Evolutionary conservation across 2,888 invertebrate genomes (phyloP), one percentile per base, ranked within the genome.

Genomic region (Carterocephalus palaemon): DNA sequence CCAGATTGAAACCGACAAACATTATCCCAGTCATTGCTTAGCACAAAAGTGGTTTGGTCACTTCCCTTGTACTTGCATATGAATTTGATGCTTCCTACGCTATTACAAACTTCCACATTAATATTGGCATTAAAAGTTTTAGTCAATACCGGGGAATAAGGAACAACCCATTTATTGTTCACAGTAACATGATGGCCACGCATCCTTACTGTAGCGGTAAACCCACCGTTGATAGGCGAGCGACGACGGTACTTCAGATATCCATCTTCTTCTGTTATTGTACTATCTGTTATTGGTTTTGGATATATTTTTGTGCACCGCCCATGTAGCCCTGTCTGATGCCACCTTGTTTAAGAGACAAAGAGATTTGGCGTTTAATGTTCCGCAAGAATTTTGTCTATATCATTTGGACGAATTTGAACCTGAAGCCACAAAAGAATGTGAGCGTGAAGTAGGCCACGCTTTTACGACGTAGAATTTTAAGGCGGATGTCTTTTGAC

Each of bases 41-140:
- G 2, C 1, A 17, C 41, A 49, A 67, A 54, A n/a, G 53, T 50
- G 1, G 57, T 59, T 36, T 52, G 45, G 37, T 60, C 58, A 38
- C 51, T 54, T 3, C 59, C 57, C 45, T 60, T 63, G 19, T 54
- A 51, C 40, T 60, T 58, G 38, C 54, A 54, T 17, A 56, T 53
- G 23, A 60, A n/a, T n/a, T n/a, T n/a, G 59, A 75, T 73, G 0
- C 63, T 59, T 39, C 74, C 64, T 0, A 82, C 69, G 0, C 68
- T 72, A 54, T 57, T 66, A 47, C 78, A 84, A 19, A 39, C 53
- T 48, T 78, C 75, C 7, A 78, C 54, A 38, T 61, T 60, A 1
- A 56, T 54, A 28, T 59, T 55, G 4, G 56, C 51, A 7, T 58
- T 22, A 33, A 53, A 58, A 2, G 47, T 46, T 43, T 36, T 47